Base-by-base conservation (phyloP, 1,140 invertebrate genomes). In the Philotrypesis tridentata region DNA sequence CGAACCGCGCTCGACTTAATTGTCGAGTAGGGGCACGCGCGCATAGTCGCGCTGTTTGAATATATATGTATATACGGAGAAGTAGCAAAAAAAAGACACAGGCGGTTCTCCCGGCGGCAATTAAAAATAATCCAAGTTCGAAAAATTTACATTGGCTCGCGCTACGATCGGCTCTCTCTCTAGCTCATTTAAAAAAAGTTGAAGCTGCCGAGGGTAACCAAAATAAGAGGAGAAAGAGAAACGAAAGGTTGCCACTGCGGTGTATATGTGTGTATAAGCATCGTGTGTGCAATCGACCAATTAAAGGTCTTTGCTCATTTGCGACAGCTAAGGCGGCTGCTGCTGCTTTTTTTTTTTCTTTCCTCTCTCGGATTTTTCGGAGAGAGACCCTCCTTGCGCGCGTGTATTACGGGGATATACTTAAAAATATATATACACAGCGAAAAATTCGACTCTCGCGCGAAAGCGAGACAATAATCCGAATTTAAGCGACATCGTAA, bases 71-170 rank as follows among this genome's bases (percentile, higher is more conserved):
- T n/a, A n/a, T n/a, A n/a, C n/a, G n/a, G n/a, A n/a, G n/a, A n/a
- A n/a, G n/a, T n/a, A n/a, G n/a, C 65, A 67, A 65, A 48, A 72
- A 48, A 68, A 48, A n/a, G 40, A n/a, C n/a, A n/a, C n/a, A n/a
- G n/a, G n/a, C n/a, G n/a, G n/a, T n/a, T n/a, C n/a, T n/a, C 37
- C 65, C 23, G 63, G n/a, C n/a, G 12, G 65, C 65, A 78, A 78
- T 78, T 78, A 70, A 68, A 78, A 78, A 78, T 78, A 78, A 78
- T 55, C 74, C 65, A 70, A 78, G 65, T 48, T 70, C 65, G 76
- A 67, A 48, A 65, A 65, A 78, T 78, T 78, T 65, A 70, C 65
- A 78, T 78, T 17, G 48, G n/a, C n/a, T n/a, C n/a, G n/a, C n/a
- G n/a, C n/a, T n/a, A n/a, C n/a, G n/a, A n/a, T n/a, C n/a, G n/a